These are phyloP conservation scores for Entosphenus tridentatus DNA, from an alignment of 2,113 vertebrate genomes.

Conservation along the genomic window DNA sequence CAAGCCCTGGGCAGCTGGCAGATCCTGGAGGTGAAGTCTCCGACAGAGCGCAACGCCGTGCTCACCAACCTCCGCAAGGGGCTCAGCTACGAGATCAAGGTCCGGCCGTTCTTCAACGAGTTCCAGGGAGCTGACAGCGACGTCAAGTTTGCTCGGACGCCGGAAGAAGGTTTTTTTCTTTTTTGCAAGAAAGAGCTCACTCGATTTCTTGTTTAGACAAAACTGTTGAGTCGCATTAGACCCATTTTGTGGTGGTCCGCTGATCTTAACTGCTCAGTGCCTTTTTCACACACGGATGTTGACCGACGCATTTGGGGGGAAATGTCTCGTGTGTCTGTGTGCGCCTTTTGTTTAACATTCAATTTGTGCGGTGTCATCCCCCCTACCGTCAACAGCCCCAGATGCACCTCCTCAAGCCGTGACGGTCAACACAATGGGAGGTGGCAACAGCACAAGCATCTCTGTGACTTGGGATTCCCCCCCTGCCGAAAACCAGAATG, in stretches of 20 bases:
- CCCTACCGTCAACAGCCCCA: slow-evolving; percentile 36
- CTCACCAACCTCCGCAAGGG: slow-evolving; percentile 64
- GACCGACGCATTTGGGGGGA: too few species aligned
- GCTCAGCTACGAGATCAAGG: slow-evolving; percentile 78
- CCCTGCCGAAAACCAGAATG: slow-evolving; percentile 78
- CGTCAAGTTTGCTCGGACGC: slow-evolving; percentile 59
- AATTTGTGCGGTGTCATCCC: neutral
- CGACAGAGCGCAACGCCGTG: slow-evolving; percentile 51
- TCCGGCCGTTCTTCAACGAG: slow-evolving; percentile 89
- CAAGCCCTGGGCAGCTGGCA: slow-evolving; percentile 49
- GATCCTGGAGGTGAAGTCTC: slow-evolving; percentile 62
- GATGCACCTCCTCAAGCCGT: slow-evolving; percentile 91
- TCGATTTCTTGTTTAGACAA: too few species aligned
- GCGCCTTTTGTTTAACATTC: too few species aligned
- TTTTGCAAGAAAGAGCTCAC: too few species aligned
- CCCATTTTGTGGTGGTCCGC: too few species aligned
- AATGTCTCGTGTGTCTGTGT: too few species aligned
- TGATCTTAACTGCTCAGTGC: too few species aligned
- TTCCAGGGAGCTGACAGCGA: slow-evolving; percentile 98
- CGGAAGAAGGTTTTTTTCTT: slow-evolving; percentile 60
- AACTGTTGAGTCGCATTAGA: too few species aligned
- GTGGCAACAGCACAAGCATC: slow-evolving; percentile 87
- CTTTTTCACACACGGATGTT: too few species aligned
- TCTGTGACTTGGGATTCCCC: slow-evolving; percentile 97
- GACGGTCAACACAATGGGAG: slow-evolving; percentile 73